Evolutionary conservation across 2,113 vertebrate genomes (phyloP).

Genomic region (Candoia aspera): DNA sequence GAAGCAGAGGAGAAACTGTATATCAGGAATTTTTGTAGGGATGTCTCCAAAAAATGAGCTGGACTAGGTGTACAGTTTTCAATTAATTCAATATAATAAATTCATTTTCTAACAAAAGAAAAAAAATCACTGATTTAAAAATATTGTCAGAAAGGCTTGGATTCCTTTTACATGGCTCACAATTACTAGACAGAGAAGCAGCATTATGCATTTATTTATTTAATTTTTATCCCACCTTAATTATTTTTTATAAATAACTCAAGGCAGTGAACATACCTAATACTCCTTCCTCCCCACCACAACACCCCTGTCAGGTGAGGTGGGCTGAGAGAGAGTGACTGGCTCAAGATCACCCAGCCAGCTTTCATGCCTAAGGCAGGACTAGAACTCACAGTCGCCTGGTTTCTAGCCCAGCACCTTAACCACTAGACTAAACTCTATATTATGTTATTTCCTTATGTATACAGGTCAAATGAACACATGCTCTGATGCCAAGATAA

Average conservation of each 20-base stretch:
- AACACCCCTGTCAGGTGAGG: too few relatives aligned
- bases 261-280: too few relatives aligned
- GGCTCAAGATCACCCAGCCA: too few relatives aligned
- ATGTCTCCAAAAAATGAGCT: not conserved
- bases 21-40: not conserved
- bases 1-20: not conserved
- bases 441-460: not conserved
- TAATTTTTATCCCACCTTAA: too few relatives aligned
- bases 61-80: not conserved
- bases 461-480: slow-evolving; percentile 8
- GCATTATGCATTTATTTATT: too few relatives aligned
- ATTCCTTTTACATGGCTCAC: not conserved
- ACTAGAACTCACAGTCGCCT: too few relatives aligned
- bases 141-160: not conserved
- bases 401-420: too few relatives aligned
- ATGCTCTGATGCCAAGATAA: not conserved
- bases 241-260: too few relatives aligned
- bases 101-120: not conserved
- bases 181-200: not conserved
- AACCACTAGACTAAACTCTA: too few relatives aligned
- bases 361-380: too few relatives aligned
- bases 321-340: too few relatives aligned
- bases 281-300: too few relatives aligned
- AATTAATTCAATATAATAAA: not conserved
- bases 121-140: slow-evolving; percentile 19